Percentiles rank a stretch among this genome's conserved stretches.
Evolutionary conservation across 2,113 vertebrate species (phyloP).

Genomic region (Rallus limicola): DNA sequence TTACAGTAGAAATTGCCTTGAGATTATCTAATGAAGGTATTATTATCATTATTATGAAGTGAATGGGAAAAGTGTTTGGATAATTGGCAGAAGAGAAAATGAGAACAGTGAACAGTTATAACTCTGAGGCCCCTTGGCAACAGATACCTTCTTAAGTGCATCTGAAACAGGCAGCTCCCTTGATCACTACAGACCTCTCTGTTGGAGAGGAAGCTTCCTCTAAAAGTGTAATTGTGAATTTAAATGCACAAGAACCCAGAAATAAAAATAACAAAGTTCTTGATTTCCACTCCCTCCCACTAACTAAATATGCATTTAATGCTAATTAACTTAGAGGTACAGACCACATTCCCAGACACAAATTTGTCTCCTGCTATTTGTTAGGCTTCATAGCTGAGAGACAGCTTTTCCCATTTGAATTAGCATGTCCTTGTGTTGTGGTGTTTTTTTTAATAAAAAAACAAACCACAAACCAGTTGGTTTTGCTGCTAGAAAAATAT

Average conservation of each 20-base stretch:
- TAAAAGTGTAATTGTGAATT: constrained; percentile 30
- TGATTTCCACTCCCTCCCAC: constrained; percentile 19
- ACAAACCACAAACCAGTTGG: neutral
- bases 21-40: constrained; percentile 62
- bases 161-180: constrained; percentile 46
- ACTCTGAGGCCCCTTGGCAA: constrained; percentile 53
- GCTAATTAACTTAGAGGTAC: constrained; percentile 38
- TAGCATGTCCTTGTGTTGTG: neutral
- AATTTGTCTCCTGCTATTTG: constrained; percentile 8
- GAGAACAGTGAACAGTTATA: constrained; percentile 47
- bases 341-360: neutral
- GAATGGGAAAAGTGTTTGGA: constrained; percentile 34
- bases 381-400: neutral
- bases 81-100: constrained; percentile 61
- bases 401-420: neutral
- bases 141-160: constrained; percentile 40
- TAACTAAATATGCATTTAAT: constrained; percentile 43
- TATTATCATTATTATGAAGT: constrained; percentile 56
- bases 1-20: constrained; percentile 45
- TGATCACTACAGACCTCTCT: constrained; percentile 48
- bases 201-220: constrained; percentile 32
- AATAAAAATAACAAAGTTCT: constrained; percentile 35
- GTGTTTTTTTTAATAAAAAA: neutral
- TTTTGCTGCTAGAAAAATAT: neutral
- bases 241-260: neutral